phyloP scores from a whole-genome alignment of 2,888 invertebrate genomes.

The Drosophila affinis region DNA sequence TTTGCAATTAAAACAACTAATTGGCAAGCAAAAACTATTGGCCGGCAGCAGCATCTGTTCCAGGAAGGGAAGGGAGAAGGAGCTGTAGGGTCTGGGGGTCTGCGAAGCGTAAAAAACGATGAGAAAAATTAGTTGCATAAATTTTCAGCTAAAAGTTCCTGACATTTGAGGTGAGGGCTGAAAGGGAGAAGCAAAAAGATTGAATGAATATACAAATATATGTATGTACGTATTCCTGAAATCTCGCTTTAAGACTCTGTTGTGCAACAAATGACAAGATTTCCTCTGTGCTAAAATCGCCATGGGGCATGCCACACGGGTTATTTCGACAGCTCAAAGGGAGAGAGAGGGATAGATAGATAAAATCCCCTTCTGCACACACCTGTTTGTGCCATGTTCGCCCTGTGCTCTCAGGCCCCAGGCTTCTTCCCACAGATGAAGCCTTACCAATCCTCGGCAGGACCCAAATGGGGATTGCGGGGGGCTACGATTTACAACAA shows the following conservation, averaged over 20 bases:
- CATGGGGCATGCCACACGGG: background rate
- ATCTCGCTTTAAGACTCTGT: background rate
- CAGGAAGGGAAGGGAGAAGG: background rate
- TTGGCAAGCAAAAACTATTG: conserved; percentile 74
- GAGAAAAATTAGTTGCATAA: conserved; percentile 52
- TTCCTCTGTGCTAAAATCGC: background rate
- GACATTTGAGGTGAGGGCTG: conserved; percentile 15
- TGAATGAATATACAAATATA: background rate
- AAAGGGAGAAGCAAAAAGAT: background rate
- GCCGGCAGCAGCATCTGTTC: conserved; percentile 51
- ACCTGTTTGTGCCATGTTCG: background rate
- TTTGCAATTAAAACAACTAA: conserved; percentile 75
- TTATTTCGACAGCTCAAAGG: background rate
- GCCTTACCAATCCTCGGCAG: background rate
- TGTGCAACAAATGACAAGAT: background rate
- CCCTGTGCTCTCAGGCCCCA: conserved; percentile 1
- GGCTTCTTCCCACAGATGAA: conserved; percentile 22
- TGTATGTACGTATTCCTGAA: background rate
- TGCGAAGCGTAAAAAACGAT: conserved; percentile 29
- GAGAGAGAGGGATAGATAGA: background rate
- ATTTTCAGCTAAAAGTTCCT: conserved; percentile 38
- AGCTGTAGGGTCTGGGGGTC: background rate
- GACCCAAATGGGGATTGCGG: background rate
- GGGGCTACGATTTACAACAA: conserved; percentile 74
- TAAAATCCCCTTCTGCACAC: background rate